phyloP scores from a whole-genome alignment of 2,888 invertebrate species.

The Diaprepes abbreviatus region DNA sequence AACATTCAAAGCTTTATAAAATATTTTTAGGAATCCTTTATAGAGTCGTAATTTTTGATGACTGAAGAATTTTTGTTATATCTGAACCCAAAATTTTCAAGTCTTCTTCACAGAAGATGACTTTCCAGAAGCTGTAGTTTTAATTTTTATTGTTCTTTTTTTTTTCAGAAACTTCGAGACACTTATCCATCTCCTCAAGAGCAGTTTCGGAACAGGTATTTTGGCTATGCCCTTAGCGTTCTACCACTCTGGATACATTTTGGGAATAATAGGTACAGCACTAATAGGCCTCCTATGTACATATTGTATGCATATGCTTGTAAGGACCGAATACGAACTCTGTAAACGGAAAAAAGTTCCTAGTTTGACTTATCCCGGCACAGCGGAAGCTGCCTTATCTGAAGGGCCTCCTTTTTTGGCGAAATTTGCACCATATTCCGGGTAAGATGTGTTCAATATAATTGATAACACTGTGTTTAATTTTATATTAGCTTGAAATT shows the following conservation, averaged over 20 bases:
- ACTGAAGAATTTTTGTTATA: too few species aligned
- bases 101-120: too few species aligned
- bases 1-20: too few species aligned
- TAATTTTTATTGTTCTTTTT: too few species aligned
- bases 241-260: slow-evolving; percentile 83
- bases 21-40: too few species aligned
- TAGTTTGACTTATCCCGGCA: slow-evolving; percentile 83
- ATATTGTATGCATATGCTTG: slow-evolving; percentile 93
- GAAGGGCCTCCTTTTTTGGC: slow-evolving; percentile 82
- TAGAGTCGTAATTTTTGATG: too few species aligned
- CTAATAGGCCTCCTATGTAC: slow-evolving; percentile 91
- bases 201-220: slow-evolving; percentile 92
- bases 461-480: too few species aligned
- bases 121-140: too few species aligned
- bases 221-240: slow-evolving; percentile 93
- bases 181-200: slow-evolving; percentile 87
- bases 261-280: slow-evolving; percentile 85
- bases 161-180: slow-evolving; percentile 81
- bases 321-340: slow-evolving; percentile 77
- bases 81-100: too few species aligned
- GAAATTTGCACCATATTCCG: slow-evolving; percentile 75
- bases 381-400: slow-evolving; percentile 82
- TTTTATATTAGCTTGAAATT: too few species aligned
- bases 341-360: slow-evolving; percentile 72
- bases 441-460: slow-evolving; percentile 69